phyloP scores from a whole-genome alignment of 2,113 vertebrate species.

The Campylorhamphus procurvoides region DNA sequence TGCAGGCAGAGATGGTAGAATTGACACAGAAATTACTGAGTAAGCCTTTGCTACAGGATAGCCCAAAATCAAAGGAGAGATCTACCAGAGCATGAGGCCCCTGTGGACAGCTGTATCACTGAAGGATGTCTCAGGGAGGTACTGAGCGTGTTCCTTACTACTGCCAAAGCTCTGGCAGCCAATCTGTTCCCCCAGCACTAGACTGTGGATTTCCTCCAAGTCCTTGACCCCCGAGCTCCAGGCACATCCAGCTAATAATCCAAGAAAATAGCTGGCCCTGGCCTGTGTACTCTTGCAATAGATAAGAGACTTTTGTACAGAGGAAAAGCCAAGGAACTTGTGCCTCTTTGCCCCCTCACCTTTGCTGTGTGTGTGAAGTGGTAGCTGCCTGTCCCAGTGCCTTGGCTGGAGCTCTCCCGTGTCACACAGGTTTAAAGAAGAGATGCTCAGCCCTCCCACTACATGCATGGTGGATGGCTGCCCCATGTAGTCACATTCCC shows the following conservation, averaged over 20 bases:
- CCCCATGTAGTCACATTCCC: not conserved
- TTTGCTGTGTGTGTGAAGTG: not conserved
- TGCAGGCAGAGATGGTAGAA: not conserved
- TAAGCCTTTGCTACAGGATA: accelerated
- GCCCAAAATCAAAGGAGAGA: not conserved
- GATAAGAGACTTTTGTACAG: not conserved
- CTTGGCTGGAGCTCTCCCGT: not conserved
- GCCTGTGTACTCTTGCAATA: accelerated
- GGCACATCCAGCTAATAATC: not conserved
- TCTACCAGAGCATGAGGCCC: not conserved
- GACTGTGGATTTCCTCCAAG: not conserved
- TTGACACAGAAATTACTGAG: not conserved
- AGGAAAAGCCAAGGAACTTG: not conserved
- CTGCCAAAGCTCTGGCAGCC: not conserved
- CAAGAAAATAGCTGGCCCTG: not conserved
- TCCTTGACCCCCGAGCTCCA: not conserved
- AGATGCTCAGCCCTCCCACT: not conserved
- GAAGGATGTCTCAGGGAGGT: not conserved
- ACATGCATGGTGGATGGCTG: not conserved
- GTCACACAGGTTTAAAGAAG: not conserved
- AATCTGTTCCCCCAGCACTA: not conserved
- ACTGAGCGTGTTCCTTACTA: not conserved
- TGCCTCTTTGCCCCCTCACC: not conserved
- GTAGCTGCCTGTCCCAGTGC: not conserved
- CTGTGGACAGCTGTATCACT: not conserved